Evolutionary conservation across 2,797 vertebrate species (phyloP), one percentile per base, ranked within the genome.

Genomic region (Danio albolineatus): DNA sequence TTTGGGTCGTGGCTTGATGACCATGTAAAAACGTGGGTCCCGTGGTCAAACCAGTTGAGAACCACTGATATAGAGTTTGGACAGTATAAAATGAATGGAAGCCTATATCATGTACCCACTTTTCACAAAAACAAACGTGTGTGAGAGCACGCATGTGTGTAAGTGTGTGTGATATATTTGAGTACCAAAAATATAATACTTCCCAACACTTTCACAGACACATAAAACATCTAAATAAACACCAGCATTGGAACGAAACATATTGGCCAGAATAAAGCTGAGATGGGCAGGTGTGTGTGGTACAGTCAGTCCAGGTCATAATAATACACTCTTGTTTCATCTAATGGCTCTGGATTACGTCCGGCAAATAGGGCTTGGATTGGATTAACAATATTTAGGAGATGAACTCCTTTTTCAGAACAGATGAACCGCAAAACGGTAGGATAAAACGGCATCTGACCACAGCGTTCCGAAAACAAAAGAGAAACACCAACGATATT

Each of bases 311-410:
- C 44, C 82, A 80, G 86, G 69, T 78, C 74, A 56, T 46, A 78
- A 77, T 60, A 83, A 67, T 66, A 84, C 28, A 69, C 76, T 83
- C 82, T 78, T 73, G 84, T 81, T 83, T 87, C 84, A 89, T 84
- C 72, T 86, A 85, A 89, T 79, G 87, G 84, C 83, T 85, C 81
- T 39, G 88, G 89, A 91, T 92, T 88, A 90, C 87, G 80, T 73
- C 53, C 81, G 85, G 91, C 87, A 89, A 87, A 90, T 87, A 84
- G 53, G 56, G 60, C 16, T 1, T 67, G 72, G 48, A 71, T 78
- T 72, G 81, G 78, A 90, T 91, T 88, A 89, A 87, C 70, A 83
- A 59, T 71, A 84, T 83, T 88, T 89, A 88, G 78, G 85, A 78
- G 73, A 85, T 84, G 21, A 80, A 82, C 28, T 77, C 62, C 19